Conservation (phyloP, 2,888 invertebrate species). For the Electrophaes corylata region DNA sequence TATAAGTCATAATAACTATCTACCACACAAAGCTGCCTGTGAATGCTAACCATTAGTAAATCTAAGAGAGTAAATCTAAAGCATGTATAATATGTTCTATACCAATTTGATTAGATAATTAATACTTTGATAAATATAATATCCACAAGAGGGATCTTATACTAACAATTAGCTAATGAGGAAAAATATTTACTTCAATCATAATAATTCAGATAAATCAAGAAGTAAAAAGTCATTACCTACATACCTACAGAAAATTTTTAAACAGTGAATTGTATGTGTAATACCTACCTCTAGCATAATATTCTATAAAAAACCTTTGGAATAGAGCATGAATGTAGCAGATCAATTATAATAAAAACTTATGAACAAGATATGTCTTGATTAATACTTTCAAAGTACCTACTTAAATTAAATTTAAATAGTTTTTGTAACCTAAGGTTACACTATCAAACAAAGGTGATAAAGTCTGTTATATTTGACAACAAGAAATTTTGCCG, state of each 20-base stretch:
- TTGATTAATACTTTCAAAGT: constrained; percentile 13
- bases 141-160: too few species aligned
- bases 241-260: neutral
- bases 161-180: too few species aligned
- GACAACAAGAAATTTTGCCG: too few species aligned
- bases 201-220: neutral
- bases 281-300: neutral
- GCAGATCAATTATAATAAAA: constrained; percentile 7
- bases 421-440: constrained; percentile 2
- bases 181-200: too few species aligned
- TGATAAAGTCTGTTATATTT: too few species aligned
- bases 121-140: neutral
- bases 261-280: neutral
- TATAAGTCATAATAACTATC: too few species aligned
- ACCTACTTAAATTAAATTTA: neutral
- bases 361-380: constrained; percentile 8
- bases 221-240: neutral
- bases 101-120: neutral
- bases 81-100: neutral
- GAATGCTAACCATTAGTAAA: neutral
- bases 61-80: neutral
- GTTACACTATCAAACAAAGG: neutral
- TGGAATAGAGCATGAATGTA: constrained; percentile 6
- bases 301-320: constrained; percentile 3
- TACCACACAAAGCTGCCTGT: neutral